A percentile compares a stretch with the other conserved stretches of the same genome.
Conservation (phyloP, 2,113 vertebrate genomes). For the Saccopteryx leptura region DNA sequence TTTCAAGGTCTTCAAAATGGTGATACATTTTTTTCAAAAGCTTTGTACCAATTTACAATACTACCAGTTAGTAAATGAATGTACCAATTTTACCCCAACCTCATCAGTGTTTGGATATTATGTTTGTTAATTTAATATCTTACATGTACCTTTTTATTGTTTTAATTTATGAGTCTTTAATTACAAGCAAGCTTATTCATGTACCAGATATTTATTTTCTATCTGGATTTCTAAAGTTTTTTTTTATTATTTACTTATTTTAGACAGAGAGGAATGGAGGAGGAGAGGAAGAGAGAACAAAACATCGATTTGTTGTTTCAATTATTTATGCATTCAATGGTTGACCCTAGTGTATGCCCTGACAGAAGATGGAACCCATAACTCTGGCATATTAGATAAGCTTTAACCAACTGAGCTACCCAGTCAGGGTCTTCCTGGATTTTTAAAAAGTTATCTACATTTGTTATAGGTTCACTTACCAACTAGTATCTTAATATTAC, state of each 20-base stretch:
- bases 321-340: too few relatives aligned
- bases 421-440: background rate
- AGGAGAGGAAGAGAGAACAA: too few relatives aligned
- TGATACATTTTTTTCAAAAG: slow-evolving; percentile 44
- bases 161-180: slow-evolving; percentile 66
- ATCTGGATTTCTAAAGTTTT: slow-evolving; percentile 19
- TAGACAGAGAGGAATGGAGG: too few relatives aligned
- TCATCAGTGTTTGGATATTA: slow-evolving; percentile 56
- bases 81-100: slow-evolving; percentile 1
- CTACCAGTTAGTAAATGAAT: background rate
- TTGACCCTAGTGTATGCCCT: too few relatives aligned
- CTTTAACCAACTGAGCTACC: too few relatives aligned
- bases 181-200: slow-evolving; percentile 34
- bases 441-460: slow-evolving; percentile 2
- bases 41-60: background rate
- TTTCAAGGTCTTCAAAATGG: slow-evolving; percentile 34
- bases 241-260: too few relatives aligned
- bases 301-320: too few relatives aligned
- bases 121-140: slow-evolving; percentile 65
- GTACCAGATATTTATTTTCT: slow-evolving; percentile 62
- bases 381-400: too few relatives aligned
- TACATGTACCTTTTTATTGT: slow-evolving; percentile 63
- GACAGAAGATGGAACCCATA: too few relatives aligned
- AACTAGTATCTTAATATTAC: background rate
- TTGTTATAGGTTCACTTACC: background rate